Evolutionary conservation across 53 echinoderm and acorn worm genomes (phyloP).

Genomic region (Mesocentrotus franciscanus): DNA sequence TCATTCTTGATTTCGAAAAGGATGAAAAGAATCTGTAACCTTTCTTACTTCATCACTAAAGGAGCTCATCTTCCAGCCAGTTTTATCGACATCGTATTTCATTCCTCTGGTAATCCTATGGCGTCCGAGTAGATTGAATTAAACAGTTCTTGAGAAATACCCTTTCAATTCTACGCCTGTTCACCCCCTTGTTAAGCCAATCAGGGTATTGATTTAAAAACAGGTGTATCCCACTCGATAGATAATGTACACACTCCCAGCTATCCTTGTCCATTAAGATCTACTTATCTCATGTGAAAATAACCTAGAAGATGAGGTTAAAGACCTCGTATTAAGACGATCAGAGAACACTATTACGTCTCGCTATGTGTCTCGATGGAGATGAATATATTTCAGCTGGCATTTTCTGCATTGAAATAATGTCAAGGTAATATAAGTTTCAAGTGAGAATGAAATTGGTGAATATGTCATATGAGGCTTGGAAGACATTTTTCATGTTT

Average conservation of each 20-base stretch:
- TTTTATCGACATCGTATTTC: background rate
- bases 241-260: slow-evolving; percentile 15
- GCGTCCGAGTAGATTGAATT: slow-evolving; percentile 8
- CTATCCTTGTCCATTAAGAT: slow-evolving; percentile 26
- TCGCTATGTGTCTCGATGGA: too few relatives aligned
- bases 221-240: slow-evolving; percentile 23
- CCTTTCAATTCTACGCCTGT: background rate
- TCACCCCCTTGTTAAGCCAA: slow-evolving; percentile 19
- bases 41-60: background rate
- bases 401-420: too few relatives aligned
- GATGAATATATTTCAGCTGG: too few relatives aligned
- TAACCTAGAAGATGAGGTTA: background rate
- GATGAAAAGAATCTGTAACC: background rate
- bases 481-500: too few relatives aligned
- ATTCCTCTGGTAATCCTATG: background rate
- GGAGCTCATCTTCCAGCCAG: background rate
- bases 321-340: background rate
- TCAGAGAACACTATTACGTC: too few relatives aligned
- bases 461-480: too few relatives aligned
- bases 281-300: background rate
- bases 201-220: slow-evolving; percentile 42
- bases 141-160: background rate
- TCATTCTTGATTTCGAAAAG: background rate
- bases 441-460: too few relatives aligned
- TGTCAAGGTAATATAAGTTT: too few relatives aligned